Evolutionary conservation across 2,888 invertebrate genomes (phyloP), one percentile per base, ranked within the genome.

Genomic region (Drosophila lutescens): DNA sequence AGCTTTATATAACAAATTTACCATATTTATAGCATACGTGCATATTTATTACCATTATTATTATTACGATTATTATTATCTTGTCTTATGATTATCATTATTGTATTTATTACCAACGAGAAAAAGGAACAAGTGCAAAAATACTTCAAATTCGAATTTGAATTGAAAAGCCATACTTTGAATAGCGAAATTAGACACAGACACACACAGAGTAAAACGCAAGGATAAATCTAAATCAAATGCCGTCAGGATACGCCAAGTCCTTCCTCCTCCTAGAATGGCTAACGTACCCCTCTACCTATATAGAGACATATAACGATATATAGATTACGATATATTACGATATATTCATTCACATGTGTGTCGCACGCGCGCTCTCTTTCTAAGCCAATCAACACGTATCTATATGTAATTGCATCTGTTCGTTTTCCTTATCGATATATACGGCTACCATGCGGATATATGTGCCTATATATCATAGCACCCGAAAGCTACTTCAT

Each of bases 1-100:
- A 85, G 84, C 88, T 88, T 85, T 83, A 85, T 74, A 86, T 75
- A 76, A 74, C 60, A 81, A 80, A 69, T 72, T 74, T 67, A 74
- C 78, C 51, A 76, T 44, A 76, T 76, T 70, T 79, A 77, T 77
- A 75, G 54, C 56, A 54, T 57, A 61, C 56, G 61, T 57, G 40
- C 51, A 47, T 76, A 75, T 63, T 70, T 59, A 75, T 71, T 86
- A 76, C 58, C 61, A 78, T 76, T 72, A 81, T 80, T 79, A 66
- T 67, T 59, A 76, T 59, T 51, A 55, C 51, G 62, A 63, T 72
- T 70, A 80, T 73, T 75, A 82, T 77, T 61, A 50, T 66, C 49
- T 51, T 38, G 53, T 63, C 68, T 80, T 74, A 71, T 62, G 50
- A 74, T 51, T 59, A 74, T 63, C 26, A 65, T 57, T 59, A 68